Evolutionary conservation across 2,888 invertebrate genomes (phyloP), one percentile per base, ranked within the genome.

Genomic region (Pseudococcus viburni): DNA sequence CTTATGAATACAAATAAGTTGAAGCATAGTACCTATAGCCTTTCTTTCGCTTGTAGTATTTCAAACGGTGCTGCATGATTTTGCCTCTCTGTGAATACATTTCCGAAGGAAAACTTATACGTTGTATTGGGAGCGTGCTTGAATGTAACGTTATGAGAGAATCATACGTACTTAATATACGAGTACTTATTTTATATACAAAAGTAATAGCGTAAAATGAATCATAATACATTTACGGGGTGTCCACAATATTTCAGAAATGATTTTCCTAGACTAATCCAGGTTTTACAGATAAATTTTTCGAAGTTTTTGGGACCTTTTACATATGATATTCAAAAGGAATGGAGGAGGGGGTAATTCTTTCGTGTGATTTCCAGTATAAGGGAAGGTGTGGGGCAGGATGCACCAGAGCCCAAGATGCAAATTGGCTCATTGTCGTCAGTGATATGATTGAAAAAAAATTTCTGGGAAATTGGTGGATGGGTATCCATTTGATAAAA

Each of bases 1-100:
- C 80, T 80, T 80, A 80, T 80, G 80, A 80, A 80, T 80, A 80
- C 80, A 80, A 80, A 80, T 80, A 80, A 80, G 80, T 80, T 80
- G n/a, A 80, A 80, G 80, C n/a, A 80, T n/a, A 80, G 46, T 33
- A n/a, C n/a, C n/a, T 17, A 9, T 22, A 17, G 80, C 42, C 80
- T 80, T 73, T 73, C 68, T 80, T 33, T 33, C 68, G 68, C 11
- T 73, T 26, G 42, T 42, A 42, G 80, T 80, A 80, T 80, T 80
- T 80, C 80, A 42, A 80, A 80, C 12, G 77, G 2, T 73, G 22
- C 68, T 55, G 22, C 12, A 33, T 73, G 68, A 6, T 22, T 73
- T 33, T 33, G 68, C 22, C 26, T 80, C 26, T 33, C 26, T 3
- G n/a, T 39, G 80, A 42, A 42, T n/a, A 80, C 42, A 39, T 39